Evolutionary conservation across 2,113 vertebrate species (phyloP).

Genomic region (Lutjanus erythropterus): DNA sequence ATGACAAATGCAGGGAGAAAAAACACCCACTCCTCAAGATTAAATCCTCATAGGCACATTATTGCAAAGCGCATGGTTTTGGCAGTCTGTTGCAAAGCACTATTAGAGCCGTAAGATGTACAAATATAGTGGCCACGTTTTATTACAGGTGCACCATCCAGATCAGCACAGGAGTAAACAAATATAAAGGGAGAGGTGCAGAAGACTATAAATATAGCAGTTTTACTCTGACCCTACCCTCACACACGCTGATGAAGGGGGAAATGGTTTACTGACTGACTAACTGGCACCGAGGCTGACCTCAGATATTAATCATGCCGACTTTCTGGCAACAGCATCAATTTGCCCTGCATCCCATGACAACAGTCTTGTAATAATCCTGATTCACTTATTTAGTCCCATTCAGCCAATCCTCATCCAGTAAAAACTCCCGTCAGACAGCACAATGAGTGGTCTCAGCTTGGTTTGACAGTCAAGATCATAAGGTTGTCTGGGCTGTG

Average conservation of each 20-base stretch:
- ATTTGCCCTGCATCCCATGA: neutral
- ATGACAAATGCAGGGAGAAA: neutral
- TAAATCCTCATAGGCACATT: neutral
- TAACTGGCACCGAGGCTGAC: constrained; percentile 11
- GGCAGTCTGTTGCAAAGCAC: neutral
- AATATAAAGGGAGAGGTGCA: neutral
- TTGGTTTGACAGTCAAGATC: constrained; percentile 25
- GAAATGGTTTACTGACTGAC: constrained; percentile 34
- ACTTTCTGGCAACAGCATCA: constrained; percentile 16
- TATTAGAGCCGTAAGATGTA: neutral
- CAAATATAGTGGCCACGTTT: constrained; percentile 20
- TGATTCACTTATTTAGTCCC: neutral
- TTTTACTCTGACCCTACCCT: constrained; percentile 31
- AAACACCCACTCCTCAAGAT: neutral
- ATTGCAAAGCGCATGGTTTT: neutral
- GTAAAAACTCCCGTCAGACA: constrained; percentile 3
- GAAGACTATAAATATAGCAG: constrained; percentile 39
- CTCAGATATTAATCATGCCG: constrained; percentile 35
- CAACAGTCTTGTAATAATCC: neutral
- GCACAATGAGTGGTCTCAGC: constrained; percentile 2
- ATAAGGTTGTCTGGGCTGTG: constrained; percentile 23
- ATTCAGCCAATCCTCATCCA: neutral
- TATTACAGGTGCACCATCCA: constrained; percentile 20
- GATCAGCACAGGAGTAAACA: constrained; percentile 12
- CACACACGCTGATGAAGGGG: constrained; percentile 5